These are phyloP conservation scores for Crypturellus undulatus DNA, from an alignment of 2,113 vertebrate species.

Conservation along the genomic window DNA sequence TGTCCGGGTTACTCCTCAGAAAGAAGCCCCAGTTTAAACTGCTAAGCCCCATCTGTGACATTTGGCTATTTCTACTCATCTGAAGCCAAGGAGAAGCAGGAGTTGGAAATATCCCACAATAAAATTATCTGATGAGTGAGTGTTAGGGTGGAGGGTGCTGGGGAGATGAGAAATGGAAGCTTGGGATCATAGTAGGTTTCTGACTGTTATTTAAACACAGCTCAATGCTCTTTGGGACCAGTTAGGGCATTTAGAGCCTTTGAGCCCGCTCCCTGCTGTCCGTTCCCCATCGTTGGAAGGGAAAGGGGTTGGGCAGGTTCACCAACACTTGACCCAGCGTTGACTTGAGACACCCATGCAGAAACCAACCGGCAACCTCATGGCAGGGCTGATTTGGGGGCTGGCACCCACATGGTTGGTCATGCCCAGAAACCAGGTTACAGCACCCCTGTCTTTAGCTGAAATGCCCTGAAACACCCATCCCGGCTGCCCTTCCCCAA, in stretches of 20 bases:
- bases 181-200: not conserved
- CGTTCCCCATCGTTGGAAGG: not conserved
- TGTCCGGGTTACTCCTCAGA: not conserved
- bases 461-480: no score
- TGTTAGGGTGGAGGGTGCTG: not conserved
- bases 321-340: no score
- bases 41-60: not conserved
- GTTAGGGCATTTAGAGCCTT: not conserved
- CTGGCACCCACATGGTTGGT: not conserved
- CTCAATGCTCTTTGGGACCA: not conserved
- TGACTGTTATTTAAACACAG: not conserved
- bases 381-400: not conserved
- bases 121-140: not conserved
- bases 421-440: not conserved
- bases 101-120: not conserved
- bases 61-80: not conserved
- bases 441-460: not conserved
- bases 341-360: not conserved
- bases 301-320: not conserved
- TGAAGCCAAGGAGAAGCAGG: not conserved
- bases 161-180: not conserved
- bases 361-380: not conserved
- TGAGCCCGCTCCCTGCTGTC: not conserved
- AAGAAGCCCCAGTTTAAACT: not conserved
- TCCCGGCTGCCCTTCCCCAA: not conserved